phyloP scores from a whole-genome alignment of 92 coral and sea anemone species.

The Scolanthus callimorphus region DNA sequence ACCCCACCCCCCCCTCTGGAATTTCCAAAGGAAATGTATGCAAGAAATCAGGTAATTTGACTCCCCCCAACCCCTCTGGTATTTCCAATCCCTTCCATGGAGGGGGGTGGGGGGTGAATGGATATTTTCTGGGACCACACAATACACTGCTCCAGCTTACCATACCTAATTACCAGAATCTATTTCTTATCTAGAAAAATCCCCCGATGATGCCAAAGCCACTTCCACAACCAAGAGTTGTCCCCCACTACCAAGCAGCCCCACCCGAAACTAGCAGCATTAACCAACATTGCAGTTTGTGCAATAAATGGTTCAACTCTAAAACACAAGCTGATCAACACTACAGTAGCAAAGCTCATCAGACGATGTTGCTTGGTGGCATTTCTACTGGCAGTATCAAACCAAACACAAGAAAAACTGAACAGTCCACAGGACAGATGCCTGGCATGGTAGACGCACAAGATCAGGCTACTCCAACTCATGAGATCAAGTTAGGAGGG shows the following conservation, averaged over 20 bases:
- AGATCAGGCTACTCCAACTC: conserved; percentile 1
- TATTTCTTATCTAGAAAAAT: no score
- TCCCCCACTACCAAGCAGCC: neutral
- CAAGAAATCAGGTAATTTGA: no score
- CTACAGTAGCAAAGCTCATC: conserved; percentile 62
- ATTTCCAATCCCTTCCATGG: no score
- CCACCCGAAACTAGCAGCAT: neutral
- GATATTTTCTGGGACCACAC: no score
- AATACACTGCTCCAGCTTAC: neutral
- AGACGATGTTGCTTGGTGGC: conserved; percentile 19
- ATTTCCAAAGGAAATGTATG: no score
- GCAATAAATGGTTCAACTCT: conserved; percentile 80
- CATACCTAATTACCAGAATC: neutral
- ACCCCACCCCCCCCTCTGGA: no score
- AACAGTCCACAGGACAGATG: neutral
- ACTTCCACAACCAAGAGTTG: neutral
- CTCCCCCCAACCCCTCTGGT: no score
- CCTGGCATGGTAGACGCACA: neutral
- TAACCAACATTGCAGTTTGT: conserved; percentile 42
- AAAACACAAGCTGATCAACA: conserved; percentile 69
- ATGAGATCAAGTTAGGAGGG: conserved; percentile 40
- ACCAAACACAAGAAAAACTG: neutral
- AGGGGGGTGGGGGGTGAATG: no score
- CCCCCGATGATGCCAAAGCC: no score
- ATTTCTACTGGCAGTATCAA: neutral